Conservation (phyloP, 2,113 vertebrate genomes). For the Grammomys surdaster region DNA sequence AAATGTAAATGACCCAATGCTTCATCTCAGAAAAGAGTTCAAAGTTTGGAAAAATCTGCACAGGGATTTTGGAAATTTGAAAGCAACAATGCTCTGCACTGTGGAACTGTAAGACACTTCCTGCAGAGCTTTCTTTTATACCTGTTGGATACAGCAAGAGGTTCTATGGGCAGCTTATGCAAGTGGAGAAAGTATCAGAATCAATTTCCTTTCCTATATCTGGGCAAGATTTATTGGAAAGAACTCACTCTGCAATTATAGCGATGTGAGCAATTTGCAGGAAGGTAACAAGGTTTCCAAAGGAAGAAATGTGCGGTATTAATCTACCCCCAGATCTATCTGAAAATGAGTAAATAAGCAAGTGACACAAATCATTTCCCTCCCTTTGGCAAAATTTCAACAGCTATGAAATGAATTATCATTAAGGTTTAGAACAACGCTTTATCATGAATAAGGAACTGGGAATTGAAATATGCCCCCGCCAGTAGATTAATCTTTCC, state of each 20-base stretch:
- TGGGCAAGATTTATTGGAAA: background rate
- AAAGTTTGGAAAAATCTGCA: background rate
- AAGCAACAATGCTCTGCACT: background rate
- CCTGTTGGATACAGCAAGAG: fast-evolving
- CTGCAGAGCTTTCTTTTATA: background rate
- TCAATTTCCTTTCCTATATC: background rate
- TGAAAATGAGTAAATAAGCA: constrained; percentile 64
- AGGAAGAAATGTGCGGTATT: background rate
- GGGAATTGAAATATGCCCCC: constrained; percentile 65
- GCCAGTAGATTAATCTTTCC: constrained; percentile 57
- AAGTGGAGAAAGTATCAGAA: too few species aligned
- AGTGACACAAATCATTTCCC: constrained; percentile 28
- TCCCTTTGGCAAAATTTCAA: constrained; percentile 63
- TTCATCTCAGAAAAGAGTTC: background rate
- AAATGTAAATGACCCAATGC: background rate
- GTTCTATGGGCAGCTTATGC: fast-evolving
- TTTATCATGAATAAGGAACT: constrained; percentile 69
- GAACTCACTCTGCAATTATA: background rate
- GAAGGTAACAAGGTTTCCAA: constrained; percentile 32
- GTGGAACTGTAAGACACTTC: fast-evolving
- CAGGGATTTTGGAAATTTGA: background rate
- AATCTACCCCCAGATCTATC: background rate
- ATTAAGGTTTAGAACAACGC: constrained; percentile 48
- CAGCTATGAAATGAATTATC: constrained; percentile 59
- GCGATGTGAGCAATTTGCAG: background rate